Base-by-base conservation (phyloP, 2,888 invertebrate species). In the Himalopsyche anomala region DNA sequence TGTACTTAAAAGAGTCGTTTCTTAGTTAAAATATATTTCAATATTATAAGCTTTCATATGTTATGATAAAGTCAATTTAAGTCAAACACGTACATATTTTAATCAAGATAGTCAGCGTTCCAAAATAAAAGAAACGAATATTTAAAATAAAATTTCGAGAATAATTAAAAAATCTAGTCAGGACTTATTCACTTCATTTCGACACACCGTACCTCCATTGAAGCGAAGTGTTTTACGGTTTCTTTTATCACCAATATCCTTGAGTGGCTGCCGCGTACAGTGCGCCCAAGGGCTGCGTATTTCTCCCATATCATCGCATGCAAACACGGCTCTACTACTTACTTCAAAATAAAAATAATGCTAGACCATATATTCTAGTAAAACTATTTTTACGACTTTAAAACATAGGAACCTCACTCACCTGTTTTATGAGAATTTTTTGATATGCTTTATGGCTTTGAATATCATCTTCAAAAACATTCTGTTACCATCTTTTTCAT, bases 231-330 rank as follows among this genome's bases (percentile, higher is more conserved):
- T 87, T 87, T 87, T 87, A 87, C 84, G 87, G 84, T 84, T 81
- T 85, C 87, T 85, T 87, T 87, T 85, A 87, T 87, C 85, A 84
- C 85, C 87, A 87, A 87, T 87, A 87, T 87, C 87, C 87, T 85
- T 83, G 85, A 87, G 87, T 87, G 87, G 87, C 85, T 84, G 79
- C 83, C 83, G 74, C 83, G 85, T 85, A 84, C 85, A 85, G 85
- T 85, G 69, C 81, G 56, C 85, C 81, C 85, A 84, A 84, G 84
- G 56, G 84, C 42, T 84, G 79, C 74, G 74, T 74, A 74, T 74
- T 74, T 38, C 28, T 74, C 38, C 12, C 74, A 74, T 74, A 74
- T 36, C 28, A 74, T 36, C 19, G 74, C 74, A 74, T 74, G 74
- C 74, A 74, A 74, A 74, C 74, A 74, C 15, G 74, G 74, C 15